Percentiles rank a stretch among this genome's conserved stretches.
These are phyloP conservation scores for Pomacea maculata DNA, from an alignment of 1,140 invertebrate species.

Conservation along the genomic window DNA sequence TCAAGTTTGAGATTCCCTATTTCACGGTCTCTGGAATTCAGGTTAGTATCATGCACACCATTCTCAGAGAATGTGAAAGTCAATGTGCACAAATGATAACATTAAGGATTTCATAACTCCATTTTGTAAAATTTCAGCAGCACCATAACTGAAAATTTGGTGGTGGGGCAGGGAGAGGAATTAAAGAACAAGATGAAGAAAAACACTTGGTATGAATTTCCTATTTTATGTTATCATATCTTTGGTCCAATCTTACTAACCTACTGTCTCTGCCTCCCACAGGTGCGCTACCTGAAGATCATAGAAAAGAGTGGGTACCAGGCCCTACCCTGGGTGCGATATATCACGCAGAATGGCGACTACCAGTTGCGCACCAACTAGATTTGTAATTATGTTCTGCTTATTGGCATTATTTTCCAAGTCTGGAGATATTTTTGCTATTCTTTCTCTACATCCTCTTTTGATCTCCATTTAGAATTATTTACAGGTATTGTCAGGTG, in stretches of 20 bases:
- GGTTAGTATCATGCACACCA: slow-evolving; percentile 66
- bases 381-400: background rate
- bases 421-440: too few relatives aligned
- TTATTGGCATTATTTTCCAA: background rate
- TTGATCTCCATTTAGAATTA: too few relatives aligned
- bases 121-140: background rate
- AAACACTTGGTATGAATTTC: background rate
- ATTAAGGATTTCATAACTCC: background rate
- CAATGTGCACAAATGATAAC: background rate
- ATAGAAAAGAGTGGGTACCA: slow-evolving; percentile 99
- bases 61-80: background rate
- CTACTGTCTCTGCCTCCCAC: slow-evolving; percentile 20
- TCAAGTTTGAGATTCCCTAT: slow-evolving; percentile 99
- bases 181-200: background rate
- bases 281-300: slow-evolving; percentile 95
- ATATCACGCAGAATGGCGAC: slow-evolving; percentile 99
- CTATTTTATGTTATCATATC: background rate
- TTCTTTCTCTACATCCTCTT: too few relatives aligned
- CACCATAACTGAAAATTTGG: background rate
- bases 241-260: background rate
- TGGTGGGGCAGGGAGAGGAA: background rate
- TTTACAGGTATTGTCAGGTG: too few relatives aligned
- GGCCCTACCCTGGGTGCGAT: slow-evolving; percentile 98
- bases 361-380: slow-evolving; percentile 90
- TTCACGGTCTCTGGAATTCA: slow-evolving; percentile 99